A percentile compares a stretch with the other conserved stretches of the same genome.
Conservation (phyloP, 2,797 vertebrate species). For the Myiotriccus ornatus region DNA sequence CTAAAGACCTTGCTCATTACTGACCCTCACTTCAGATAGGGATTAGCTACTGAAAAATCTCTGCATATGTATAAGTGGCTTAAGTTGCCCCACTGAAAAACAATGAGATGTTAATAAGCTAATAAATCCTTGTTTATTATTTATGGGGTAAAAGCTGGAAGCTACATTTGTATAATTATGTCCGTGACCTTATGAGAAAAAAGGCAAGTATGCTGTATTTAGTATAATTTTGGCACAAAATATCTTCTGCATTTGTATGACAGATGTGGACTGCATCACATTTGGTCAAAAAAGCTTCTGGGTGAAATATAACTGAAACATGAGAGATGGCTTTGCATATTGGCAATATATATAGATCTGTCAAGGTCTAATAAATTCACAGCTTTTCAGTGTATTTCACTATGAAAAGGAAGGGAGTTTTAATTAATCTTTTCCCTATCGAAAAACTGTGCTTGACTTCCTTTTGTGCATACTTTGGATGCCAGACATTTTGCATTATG, state of each 20-base stretch:
- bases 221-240: not conserved
- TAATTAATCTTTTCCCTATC: not conserved
- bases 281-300: not conserved
- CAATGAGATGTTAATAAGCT: not conserved
- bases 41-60: not conserved
- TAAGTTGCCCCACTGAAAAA: not conserved
- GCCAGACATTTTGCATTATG: constrained; percentile 42
- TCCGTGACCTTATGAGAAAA: not conserved
- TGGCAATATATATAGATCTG: not conserved
- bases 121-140: constrained; percentile 11
- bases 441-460: not conserved
- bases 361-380: not conserved
- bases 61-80: not conserved
- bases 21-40: not conserved
- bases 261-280: not conserved
- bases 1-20: not conserved
- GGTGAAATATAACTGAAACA: not conserved
- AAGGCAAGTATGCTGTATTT: not conserved
- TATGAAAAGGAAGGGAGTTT: not conserved
- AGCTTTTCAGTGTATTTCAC: not conserved
- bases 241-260: not conserved
- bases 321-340: not conserved
- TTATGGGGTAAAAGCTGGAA: not conserved
- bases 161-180: not conserved
- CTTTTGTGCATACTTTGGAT: not conserved